phyloP scores from a whole-genome alignment of 2,113 vertebrate species.

The Callaeas wilsoni region DNA sequence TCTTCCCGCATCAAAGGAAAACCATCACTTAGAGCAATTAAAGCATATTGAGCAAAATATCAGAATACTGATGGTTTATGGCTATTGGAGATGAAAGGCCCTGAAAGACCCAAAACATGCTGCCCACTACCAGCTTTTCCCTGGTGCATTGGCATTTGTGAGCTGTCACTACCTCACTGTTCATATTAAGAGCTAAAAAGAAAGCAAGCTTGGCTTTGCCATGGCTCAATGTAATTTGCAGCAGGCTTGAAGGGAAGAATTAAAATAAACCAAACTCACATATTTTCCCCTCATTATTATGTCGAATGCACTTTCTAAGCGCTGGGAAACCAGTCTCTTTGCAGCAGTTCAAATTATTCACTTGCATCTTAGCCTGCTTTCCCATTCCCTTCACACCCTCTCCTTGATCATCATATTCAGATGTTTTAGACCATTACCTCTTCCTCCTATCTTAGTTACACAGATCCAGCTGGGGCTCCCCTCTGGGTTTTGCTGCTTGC shows the following conservation, averaged over 20 bases:
- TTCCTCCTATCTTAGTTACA: constrained; percentile 8
- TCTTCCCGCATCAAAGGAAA: neutral
- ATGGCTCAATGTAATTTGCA: neutral
- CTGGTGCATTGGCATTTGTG: neutral
- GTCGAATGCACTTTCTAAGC: neutral
- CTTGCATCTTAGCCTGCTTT: neutral
- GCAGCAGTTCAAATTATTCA: neutral
- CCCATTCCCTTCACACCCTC: neutral
- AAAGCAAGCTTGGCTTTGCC: neutral
- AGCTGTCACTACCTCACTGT: neutral
- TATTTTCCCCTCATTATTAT: constrained; percentile 15
- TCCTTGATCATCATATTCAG: neutral
- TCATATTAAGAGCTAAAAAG: neutral
- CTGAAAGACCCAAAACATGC: neutral
- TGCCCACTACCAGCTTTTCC: neutral
- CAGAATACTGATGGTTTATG: neutral
- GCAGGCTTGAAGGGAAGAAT: neutral
- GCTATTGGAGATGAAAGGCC: neutral
- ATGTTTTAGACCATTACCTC: constrained; percentile 27
- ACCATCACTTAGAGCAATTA: neutral
- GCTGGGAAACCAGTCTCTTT: neutral
- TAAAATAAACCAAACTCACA: neutral
- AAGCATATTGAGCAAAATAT: neutral
- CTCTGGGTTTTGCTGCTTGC: constrained; percentile 3
- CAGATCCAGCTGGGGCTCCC: constrained; percentile 18